phyloP scores from a whole-genome alignment of 2,113 vertebrate genomes.

The Chloroceryle aenea region DNA sequence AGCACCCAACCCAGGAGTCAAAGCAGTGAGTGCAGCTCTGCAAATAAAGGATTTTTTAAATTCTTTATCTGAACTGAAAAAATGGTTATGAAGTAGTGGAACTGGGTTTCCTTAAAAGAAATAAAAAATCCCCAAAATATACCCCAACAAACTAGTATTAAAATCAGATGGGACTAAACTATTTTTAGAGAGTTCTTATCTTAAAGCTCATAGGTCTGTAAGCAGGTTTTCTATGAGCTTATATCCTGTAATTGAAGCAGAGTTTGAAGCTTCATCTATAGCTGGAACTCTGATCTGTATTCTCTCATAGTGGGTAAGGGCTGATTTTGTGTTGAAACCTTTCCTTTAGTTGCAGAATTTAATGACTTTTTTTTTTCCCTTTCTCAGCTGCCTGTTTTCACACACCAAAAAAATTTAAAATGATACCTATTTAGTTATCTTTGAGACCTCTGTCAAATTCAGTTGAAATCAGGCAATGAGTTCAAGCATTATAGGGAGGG shows the following conservation, averaged over 20 bases:
- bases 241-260: background rate
- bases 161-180: background rate
- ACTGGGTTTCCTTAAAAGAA: background rate
- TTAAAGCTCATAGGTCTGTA: background rate
- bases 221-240: background rate
- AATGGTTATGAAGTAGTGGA: background rate
- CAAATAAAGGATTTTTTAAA: background rate
- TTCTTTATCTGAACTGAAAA: background rate
- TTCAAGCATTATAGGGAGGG: constrained; percentile 33
- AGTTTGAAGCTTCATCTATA: background rate
- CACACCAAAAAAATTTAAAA: too few species aligned
- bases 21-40: background rate
- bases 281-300: background rate
- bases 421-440: constrained; percentile 9
- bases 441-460: constrained; percentile 50
- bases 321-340: background rate
- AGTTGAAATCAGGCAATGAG: constrained; percentile 46
- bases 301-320: background rate
- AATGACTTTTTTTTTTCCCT: background rate
- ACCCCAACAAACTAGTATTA: background rate
- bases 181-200: background rate
- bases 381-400: background rate
- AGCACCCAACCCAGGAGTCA: background rate
- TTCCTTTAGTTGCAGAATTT: background rate
- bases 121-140: background rate